Base-by-base conservation (phyloP, 2,113 vertebrate species). In the Calidris pygmaea region DNA sequence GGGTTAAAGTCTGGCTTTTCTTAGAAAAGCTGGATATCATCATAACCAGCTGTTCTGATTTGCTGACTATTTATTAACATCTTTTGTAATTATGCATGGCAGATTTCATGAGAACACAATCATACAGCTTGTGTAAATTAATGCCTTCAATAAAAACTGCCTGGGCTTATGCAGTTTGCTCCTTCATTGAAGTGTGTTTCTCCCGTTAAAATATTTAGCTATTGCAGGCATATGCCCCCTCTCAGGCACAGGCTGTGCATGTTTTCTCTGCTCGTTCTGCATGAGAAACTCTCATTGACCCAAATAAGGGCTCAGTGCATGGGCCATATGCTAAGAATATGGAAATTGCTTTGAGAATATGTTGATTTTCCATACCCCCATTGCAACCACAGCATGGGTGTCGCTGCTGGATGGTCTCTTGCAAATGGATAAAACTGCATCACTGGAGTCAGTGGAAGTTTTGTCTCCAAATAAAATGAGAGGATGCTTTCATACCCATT, bases 41-140 rank as follows among this genome's bases (percentile, higher is more conserved):
- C 95, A 96, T 93, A 95, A 93, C 89, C 95, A 95, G 94, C 94
- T 97, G 95, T 89, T 96, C 80, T 94, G 86, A 96, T 96, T 97
- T 95, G 89, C 80, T 89, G 66, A 91, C 80, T 96, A 37, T 95
- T 95, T 96, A 92, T 96, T 97, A 96, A 95, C 91, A 94, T 97
- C 83, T 90, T 90, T 45, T 85, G 94, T 93, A 96, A 97, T 96
- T 96, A 94, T 95, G 80, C 58, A 1, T 93, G 94, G 91, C 96
- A 97, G 80, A 91, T 92, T 96, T 96, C 94, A 95, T 73, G 84
- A 94, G 86, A 95, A 95, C 95, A 96, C 92, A 89, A 73, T 95
- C 86, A 91, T 82, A 43, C 96, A 96, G 86, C 95, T 96, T 97
- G 96, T 87, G 92, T 70, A 93, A 95, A 95, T 95, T 96, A 96